Evolutionary conservation across 2,888 invertebrate species (phyloP), one percentile per base, ranked within the genome.

Genomic region (Harpalus rufipes): DNA sequence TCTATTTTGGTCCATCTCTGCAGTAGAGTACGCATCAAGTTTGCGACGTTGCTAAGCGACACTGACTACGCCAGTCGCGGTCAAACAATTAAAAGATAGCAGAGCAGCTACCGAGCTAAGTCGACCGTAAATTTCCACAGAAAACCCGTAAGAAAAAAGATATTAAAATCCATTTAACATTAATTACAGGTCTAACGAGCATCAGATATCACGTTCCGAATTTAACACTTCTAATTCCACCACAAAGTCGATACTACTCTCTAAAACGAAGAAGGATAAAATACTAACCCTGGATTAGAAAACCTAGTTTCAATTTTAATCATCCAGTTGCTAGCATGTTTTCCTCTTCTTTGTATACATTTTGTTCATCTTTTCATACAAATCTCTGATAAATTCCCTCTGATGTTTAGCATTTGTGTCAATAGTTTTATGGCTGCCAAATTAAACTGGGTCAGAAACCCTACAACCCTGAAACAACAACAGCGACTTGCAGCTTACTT

Each of bases 101-200:
- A 58, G 63, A 84, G 84, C 65, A 58, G 63, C 63, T 18, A 44
- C 63, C 78, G 65, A 78, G 78, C 78, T 84, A 84, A 84, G 84
- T 84, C 84, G 78, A 78, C 84, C 78, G 78, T 84, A 76, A 78
- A 78, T 84, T 78, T 84, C 58, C 84, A 63, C 51, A 14, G 84
- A 58, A 61, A 84, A 82, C 61, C 74, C 82, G 56, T 61, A 84
- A 76, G 78, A 84, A 84, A 84, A 84, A 84, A 84, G 84, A 84
- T 84, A 84, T 84, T 84, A 84, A 84, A 84, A 84, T 84, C 84
- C 84, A 84, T 84, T 84, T 84, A 84, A 84, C 84, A 84, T 84
- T 84, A 84, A 84, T 84, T 84, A 84, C 84, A 84, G 78, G 78
- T 84, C 84, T 84, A 84, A 84, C 84, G 84, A 84, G 84, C 84